Conservation (phyloP, 2,888 invertebrate species). For the Theretra japonica region DNA sequence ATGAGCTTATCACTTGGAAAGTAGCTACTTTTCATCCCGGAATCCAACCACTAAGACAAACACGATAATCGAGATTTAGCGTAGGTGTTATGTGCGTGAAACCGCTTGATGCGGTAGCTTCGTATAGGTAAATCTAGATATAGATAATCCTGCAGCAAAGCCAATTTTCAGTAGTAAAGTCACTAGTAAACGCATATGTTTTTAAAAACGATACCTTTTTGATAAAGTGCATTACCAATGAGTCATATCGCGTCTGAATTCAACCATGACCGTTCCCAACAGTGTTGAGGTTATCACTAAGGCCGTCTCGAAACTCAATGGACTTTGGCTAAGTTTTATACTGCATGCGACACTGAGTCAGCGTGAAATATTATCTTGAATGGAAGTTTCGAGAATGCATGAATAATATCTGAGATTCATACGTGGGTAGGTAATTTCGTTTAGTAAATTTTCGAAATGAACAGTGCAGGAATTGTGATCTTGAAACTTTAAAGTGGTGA, state of each 20-base stretch:
- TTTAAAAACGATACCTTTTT: neutral
- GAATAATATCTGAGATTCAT: constrained; percentile 17
- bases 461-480: neutral
- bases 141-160: no score
- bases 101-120: no score
- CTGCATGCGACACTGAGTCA: constrained; percentile 14
- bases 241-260: neutral
- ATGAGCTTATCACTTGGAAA: no score
- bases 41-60: no score
- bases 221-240: neutral
- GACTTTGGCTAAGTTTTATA: neutral
- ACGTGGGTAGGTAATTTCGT: constrained; percentile 13
- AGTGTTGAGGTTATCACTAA: constrained; percentile 5
- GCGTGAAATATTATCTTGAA: constrained; percentile 15
- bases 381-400: constrained; percentile 20
- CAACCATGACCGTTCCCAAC: neutral
- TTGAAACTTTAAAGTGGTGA: neutral
- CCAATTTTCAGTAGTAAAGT: no score
- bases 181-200: no score
- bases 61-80: no score
- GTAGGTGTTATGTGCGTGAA: no score
- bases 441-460: neutral
- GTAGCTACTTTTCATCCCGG: no score
- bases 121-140: no score
- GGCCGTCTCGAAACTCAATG: neutral